Conservation (phyloP, 2,888 invertebrate genomes). For the Machimus rusticus region DNA sequence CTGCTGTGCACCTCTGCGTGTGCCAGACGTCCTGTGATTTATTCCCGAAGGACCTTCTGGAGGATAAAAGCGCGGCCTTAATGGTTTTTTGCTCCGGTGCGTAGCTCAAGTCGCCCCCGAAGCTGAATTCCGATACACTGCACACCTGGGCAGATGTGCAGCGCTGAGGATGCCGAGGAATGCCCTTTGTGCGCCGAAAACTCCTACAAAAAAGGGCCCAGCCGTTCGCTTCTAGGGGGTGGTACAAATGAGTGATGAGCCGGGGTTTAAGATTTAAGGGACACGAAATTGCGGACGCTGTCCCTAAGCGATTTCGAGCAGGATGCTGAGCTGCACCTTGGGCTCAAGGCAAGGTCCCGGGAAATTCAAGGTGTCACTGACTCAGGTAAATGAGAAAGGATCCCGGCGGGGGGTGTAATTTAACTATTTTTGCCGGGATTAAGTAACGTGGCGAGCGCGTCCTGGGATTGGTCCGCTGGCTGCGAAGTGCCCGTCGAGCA, state of each 20-base stretch:
- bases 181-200: background rate
- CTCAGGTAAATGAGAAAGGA: background rate
- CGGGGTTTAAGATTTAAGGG: background rate
- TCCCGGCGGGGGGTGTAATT: background rate
- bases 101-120: background rate
- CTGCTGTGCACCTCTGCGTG: background rate
- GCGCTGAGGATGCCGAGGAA: background rate
- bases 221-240: background rate
- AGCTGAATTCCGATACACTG: slow-evolving; percentile 18
- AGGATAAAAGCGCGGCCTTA: background rate
- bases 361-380: background rate
- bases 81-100: background rate
- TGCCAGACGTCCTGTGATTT: background rate
- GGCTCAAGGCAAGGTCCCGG: background rate
- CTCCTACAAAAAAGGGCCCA: background rate
- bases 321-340: background rate
- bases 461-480: background rate
- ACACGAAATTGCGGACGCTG: background rate
- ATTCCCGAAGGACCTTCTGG: background rate
- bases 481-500: background rate
- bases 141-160: slow-evolving; percentile 46
- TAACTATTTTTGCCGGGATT: background rate
- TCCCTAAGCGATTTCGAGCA: background rate
- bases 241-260: slow-evolving; percentile 5
- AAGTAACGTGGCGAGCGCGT: background rate